Evolutionary conservation across 2,113 vertebrate genomes (phyloP).

Genomic region (Nycticorax nycticorax): DNA sequence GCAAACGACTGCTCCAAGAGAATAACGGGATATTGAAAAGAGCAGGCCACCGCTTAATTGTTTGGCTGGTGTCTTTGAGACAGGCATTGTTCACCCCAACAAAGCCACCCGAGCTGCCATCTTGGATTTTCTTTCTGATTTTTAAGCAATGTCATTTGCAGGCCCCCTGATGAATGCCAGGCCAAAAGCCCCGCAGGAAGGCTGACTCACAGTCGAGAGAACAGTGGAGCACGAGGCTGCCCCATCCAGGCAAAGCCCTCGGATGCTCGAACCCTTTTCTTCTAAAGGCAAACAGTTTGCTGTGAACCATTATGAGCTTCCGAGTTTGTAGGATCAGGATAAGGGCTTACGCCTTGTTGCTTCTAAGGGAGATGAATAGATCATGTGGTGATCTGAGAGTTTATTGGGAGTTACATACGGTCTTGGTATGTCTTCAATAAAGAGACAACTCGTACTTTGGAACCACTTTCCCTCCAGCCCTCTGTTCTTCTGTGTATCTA

Average conservation of each 20-base stretch:
- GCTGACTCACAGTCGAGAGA: not conserved
- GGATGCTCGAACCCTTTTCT: not conserved
- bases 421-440: not conserved
- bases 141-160: not conserved
- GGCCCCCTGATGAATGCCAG: not conserved
- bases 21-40: not conserved
- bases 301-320: not conserved
- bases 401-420: not conserved
- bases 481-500: not conserved
- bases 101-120: not conserved
- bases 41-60: not conserved
- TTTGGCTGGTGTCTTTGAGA: not conserved
- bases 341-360: not conserved
- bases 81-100: accelerated
- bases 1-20: not conserved
- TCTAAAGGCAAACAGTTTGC: not conserved
- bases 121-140: not conserved
- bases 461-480: not conserved
- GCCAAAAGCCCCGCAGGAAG: not conserved
- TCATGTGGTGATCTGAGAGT: not conserved
- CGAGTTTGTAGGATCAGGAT: not conserved
- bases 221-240: not conserved
- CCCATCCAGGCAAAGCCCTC: not conserved
- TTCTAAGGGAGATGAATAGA: not conserved
- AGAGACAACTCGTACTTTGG: not conserved